Evolutionary conservation across 2,113 vertebrate species (phyloP).

Genomic region (Scolopax mira): DNA sequence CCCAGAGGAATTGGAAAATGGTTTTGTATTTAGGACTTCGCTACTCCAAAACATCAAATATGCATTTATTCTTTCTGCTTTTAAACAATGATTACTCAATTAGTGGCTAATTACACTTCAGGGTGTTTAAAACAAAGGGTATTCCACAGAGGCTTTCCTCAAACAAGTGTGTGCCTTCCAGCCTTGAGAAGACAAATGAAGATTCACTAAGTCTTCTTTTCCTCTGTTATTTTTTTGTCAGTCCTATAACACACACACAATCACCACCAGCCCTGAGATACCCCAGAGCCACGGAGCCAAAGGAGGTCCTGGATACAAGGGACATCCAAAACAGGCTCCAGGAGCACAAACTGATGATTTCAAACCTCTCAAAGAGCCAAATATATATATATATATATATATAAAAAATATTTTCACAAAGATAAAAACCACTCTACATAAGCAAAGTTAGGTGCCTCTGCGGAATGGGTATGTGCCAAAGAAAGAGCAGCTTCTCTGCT

Average conservation of each 20-base stretch:
- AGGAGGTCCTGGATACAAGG: not conserved
- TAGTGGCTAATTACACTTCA: not conserved
- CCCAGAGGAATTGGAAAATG: accelerated
- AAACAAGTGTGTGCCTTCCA: not conserved
- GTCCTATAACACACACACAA: not conserved
- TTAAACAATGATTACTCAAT: not conserved
- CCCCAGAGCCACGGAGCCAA: accelerated
- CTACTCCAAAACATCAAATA: not conserved
- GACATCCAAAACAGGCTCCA: not conserved
- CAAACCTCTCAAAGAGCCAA: not conserved
- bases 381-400: accelerated
- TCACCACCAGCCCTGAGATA: not conserved
- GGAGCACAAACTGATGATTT: not conserved
- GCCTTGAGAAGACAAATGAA: not conserved
- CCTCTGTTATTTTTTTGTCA: not conserved
- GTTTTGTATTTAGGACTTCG: not conserved
- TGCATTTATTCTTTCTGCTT: not conserved
- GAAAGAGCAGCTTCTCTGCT: not conserved
- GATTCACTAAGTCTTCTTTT: not conserved
- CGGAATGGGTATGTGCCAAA: not conserved
- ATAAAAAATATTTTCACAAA: not conserved
- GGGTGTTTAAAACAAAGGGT: not conserved
- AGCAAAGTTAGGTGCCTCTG: not conserved
- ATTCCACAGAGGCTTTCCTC: not conserved
- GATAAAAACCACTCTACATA: not conserved